A percentile compares a stretch with the other conserved stretches of the same genome.
Conservation (phyloP, 92 coral and sea anemone species). For the Scolanthus callimorphus region DNA sequence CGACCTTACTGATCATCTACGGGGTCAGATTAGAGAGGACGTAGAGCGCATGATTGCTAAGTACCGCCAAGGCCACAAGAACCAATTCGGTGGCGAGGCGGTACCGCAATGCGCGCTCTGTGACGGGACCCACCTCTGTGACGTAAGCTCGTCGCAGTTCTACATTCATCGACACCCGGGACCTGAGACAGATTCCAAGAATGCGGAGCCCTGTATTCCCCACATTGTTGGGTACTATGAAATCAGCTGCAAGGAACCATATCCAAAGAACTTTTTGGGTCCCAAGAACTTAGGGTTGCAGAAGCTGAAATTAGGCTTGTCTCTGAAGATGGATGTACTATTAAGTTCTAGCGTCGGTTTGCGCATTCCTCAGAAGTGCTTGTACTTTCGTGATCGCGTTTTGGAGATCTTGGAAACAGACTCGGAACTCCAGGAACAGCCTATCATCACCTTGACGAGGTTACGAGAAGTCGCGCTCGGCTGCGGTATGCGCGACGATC, state of each 20-base stretch:
- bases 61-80: conserved; percentile 71
- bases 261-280: conserved; percentile 58
- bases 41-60: conserved; percentile 63
- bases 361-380: conserved; percentile 85
- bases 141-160: conserved; percentile 52
- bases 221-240: conserved; percentile 85
- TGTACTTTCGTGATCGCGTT: conserved; percentile 77
- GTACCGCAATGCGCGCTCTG: conserved; percentile 76
- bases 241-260: conserved; percentile 73
- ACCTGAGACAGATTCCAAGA: conserved; percentile 12
- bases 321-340: conserved; percentile 62
- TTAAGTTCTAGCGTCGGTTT: conserved; percentile 67
- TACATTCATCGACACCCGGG: conserved; percentile 38
- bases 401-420: conserved; percentile 65
- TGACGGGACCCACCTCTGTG: conserved; percentile 68
- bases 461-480: conserved; percentile 76
- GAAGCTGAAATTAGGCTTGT: conserved; percentile 72
- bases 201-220: conserved; percentile 63
- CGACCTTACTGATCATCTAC: conserved; percentile 57
- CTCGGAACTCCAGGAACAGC: conserved; percentile 58
- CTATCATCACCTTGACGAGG: conserved; percentile 57
- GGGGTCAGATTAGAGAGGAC: conserved; percentile 68
- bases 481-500: conserved; percentile 82
- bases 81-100: conserved; percentile 72
- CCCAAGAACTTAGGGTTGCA: conserved; percentile 75